phyloP scores from a whole-genome alignment of 2,113 vertebrate genomes.

The Dicaeum eximium region DNA sequence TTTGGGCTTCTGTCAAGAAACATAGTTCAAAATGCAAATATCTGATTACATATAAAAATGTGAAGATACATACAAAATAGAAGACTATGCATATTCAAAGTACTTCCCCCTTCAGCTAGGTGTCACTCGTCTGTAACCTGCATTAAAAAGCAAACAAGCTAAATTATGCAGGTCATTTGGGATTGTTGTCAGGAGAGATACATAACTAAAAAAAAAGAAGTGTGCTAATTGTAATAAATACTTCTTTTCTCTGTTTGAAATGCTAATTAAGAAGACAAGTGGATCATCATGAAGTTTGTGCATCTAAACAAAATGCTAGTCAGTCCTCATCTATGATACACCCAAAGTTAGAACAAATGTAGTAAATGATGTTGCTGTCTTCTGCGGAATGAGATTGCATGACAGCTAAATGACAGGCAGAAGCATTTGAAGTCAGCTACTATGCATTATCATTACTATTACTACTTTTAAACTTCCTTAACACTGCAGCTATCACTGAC shows the following conservation, averaged over 20 bases:
- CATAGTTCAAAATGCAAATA: background rate
- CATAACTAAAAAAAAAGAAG: background rate
- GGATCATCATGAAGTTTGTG: background rate
- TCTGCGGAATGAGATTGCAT: background rate
- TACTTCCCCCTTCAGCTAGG: constrained; percentile 4
- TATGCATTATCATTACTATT: background rate
- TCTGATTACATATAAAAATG: background rate
- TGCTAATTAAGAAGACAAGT: background rate
- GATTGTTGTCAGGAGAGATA: background rate
- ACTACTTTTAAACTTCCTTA: background rate
- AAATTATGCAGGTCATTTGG: background rate
- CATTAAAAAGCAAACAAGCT: background rate
- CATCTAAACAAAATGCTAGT: background rate
- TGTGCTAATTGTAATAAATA: background rate
- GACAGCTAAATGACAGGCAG: background rate
- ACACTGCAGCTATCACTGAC: background rate
- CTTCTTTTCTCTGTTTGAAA: background rate
- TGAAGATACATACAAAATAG: background rate
- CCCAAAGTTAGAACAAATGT: background rate
- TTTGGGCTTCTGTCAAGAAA: background rate
- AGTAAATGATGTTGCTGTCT: background rate
- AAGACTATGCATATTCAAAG: background rate
- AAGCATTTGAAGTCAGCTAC: background rate
- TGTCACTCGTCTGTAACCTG: constrained; percentile 16
- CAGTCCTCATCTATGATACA: background rate